Percentiles rank a stretch among this genome's conserved stretches.
phyloP scores from a whole-genome alignment of 2,113 vertebrate species.

The Pygoscelis adeliae region DNA sequence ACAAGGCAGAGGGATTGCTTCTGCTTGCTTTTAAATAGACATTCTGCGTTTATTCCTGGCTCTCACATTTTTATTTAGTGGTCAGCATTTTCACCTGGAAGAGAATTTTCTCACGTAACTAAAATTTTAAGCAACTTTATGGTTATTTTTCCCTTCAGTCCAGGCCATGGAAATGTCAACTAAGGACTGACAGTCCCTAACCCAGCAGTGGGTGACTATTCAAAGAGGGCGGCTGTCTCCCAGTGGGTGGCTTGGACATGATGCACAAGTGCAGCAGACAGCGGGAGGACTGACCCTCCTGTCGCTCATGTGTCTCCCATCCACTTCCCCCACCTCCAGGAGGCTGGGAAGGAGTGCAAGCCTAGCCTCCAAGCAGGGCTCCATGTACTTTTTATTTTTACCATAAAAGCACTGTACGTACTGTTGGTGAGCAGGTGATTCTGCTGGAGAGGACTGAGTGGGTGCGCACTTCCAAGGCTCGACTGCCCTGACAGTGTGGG shows the following conservation, averaged over 20 bases:
- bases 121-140: background rate
- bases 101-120: background rate
- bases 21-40: background rate
- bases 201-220: background rate
- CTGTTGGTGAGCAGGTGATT: constrained; percentile 87
- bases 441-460: constrained; percentile 84
- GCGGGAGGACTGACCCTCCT: background rate
- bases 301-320: rapidly evolving
- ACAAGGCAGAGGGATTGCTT: background rate
- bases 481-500: constrained; percentile 74
- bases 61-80: background rate
- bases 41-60: background rate
- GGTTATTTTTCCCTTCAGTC: background rate
- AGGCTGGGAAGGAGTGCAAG: background rate
- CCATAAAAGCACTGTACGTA: constrained; percentile 62
- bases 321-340: too few species aligned
- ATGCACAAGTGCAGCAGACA: background rate
- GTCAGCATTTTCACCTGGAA: background rate
- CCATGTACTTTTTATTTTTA: rapidly evolving
- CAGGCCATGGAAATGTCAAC: background rate
- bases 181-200: background rate
- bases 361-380: background rate
- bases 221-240: background rate
- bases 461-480: constrained; percentile 73
- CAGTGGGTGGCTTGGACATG: background rate